Conservation (phyloP, 2,113 vertebrate genomes). For the Tragelaphus imberbis region DNA sequence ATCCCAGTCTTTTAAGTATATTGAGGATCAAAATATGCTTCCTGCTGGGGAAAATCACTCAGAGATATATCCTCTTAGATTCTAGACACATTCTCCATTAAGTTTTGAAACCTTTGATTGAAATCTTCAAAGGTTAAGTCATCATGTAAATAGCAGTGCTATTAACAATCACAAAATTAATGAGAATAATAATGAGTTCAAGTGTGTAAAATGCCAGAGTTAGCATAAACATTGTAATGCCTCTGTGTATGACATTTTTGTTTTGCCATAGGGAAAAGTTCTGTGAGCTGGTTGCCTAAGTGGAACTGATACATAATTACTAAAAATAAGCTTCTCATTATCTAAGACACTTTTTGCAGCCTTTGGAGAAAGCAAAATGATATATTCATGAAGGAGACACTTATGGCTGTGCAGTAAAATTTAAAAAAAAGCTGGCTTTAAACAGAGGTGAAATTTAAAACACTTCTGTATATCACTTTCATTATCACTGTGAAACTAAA, state of each 20-base stretch:
- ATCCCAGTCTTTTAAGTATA: slow-evolving; percentile 10
- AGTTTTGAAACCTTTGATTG: slow-evolving; percentile 55
- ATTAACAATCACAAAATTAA: slow-evolving; percentile 67
- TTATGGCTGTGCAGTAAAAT: slow-evolving; percentile 7
- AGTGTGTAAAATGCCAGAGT: slow-evolving; percentile 53
- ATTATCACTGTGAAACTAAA: slow-evolving; percentile 10
- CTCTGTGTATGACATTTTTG: slow-evolving; percentile 55
- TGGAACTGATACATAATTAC: background rate
- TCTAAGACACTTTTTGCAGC: slow-evolving; percentile 32
- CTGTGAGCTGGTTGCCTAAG: slow-evolving; percentile 19
- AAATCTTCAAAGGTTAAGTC: slow-evolving; percentile 61
- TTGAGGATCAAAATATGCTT: background rate
- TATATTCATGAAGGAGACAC: slow-evolving; percentile 36
- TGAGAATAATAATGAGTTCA: slow-evolving; percentile 58
- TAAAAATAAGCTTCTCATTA: slow-evolving; percentile 50
- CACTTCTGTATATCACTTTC: background rate
- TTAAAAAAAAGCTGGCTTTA: background rate
- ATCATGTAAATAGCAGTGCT: slow-evolving; percentile 53
- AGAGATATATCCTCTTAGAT: background rate
- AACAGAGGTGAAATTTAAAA: slow-evolving; percentile 29
- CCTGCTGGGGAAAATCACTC: background rate
- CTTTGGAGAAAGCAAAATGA: slow-evolving; percentile 43
- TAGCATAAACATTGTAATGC: slow-evolving; percentile 44
- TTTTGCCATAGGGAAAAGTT: slow-evolving; percentile 63
- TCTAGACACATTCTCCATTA: slow-evolving; percentile 16